Evolutionary conservation across 2,888 invertebrate genomes (phyloP).

Genomic region (Chelonus formosanus): DNA sequence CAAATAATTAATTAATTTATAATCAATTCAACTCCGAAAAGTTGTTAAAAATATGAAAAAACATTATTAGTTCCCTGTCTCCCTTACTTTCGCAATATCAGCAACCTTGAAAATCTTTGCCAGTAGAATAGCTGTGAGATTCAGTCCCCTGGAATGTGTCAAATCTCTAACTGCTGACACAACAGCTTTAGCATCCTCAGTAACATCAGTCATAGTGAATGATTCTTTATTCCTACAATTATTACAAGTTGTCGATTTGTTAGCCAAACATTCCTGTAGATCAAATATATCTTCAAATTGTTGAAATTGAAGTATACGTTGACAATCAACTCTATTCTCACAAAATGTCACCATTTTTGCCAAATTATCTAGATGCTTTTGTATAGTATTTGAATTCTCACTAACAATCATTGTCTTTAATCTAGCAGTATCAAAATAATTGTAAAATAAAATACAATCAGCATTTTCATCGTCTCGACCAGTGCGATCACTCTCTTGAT

Average conservation of each 20-base stretch:
- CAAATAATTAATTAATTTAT: too few species aligned
- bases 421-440: conserved; percentile 81
- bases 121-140: conserved; percentile 53
- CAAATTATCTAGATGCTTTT: conserved; percentile 87
- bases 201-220: conserved; percentile 74
- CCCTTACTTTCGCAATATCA: too few species aligned
- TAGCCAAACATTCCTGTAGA: conserved; percentile 74
- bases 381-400: conserved; percentile 68
- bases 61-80: conserved; percentile 62
- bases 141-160: conserved; percentile 63
- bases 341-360: conserved; percentile 90
- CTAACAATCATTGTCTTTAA: conserved; percentile 77
- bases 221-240: conserved; percentile 77
- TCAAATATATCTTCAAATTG: conserved; percentile 90
- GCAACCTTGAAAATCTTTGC: conserved; percentile 58
- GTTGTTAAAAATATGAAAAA: too few species aligned
- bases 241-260: conserved; percentile 82
- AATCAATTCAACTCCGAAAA: too few species aligned
- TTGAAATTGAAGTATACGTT: conserved; percentile 84
- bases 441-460: conserved; percentile 88
- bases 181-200: conserved; percentile 78
- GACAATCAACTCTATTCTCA: conserved; percentile 92
- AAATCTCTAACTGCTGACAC: conserved; percentile 74
- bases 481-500: conserved; percentile 97
- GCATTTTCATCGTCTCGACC: conserved; percentile 91